Base-by-base conservation (phyloP, 2,888 invertebrate species). In the Volucella zonaria region DNA sequence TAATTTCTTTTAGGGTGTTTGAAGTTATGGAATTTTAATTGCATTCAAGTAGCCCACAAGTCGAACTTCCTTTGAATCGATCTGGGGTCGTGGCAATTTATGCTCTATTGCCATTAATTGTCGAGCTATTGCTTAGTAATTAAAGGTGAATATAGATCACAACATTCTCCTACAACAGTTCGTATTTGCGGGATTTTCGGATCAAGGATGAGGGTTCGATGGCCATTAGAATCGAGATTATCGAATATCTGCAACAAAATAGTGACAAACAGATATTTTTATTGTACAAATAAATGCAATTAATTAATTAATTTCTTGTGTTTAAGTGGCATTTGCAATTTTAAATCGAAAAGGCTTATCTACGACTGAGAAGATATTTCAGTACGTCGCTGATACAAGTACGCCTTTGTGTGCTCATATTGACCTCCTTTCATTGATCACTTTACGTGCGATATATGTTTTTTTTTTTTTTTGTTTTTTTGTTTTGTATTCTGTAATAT, bases 371-470 rank as follows among this genome's bases (percentile, higher is more conserved):
- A 43, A 66, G n/a, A 45, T 18, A 51, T 64, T 40, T 40, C 31
- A 31, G 31, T 31, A 31, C 31, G 31, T 38, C 10, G 3, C 10
- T 61, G 51, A 31, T 23, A 23, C 2, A 23, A 23, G 56, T 70
- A 70, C 62, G 58, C 58, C 52, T 64, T 78, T 23, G 18, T 68
- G 82, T 78, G 68, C 49, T 79, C 74, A 62, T 67, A 80, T 62
- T 83, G 83, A 83, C 83, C 80, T 83, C 83, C 79, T 83, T 83
- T 83, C 83, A 51, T 80, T 83, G 70, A 76, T 80, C 49, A 66
- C 67, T 79, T 79, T 62, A 31, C 14, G 23, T 23, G 43, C 40
- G 73, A 49, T 59, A 64, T 52, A 14, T 12, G 18, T 23, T 23
- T 23, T 23, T 23, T 23, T 31, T 31, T 6, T 23, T 23, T 0